phyloP scores from a whole-genome alignment of 2,113 vertebrate genomes.

The Paralichthys olivaceus region DNA sequence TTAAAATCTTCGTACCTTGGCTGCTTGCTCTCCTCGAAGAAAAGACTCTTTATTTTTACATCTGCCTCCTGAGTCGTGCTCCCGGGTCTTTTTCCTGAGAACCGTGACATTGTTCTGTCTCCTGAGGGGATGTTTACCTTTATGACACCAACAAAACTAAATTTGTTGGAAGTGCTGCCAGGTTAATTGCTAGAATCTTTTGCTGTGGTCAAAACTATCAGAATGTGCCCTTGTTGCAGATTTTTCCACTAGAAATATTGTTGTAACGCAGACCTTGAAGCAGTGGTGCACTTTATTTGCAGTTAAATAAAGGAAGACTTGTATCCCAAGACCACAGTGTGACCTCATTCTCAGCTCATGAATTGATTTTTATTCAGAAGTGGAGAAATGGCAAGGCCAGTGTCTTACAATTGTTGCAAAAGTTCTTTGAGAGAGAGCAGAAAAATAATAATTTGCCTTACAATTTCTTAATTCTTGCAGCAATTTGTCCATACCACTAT shows the following conservation, averaged over 20 bases:
- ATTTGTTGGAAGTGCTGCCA: conserved; percentile 12
- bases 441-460: conserved; percentile 53
- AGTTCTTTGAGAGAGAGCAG: conserved; percentile 50
- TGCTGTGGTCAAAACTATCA: conserved; percentile 36
- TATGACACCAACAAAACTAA: conserved; percentile 5
- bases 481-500: conserved; percentile 29
- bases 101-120: conserved; percentile 31
- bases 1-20: not conserved
- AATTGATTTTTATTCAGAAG: conserved; percentile 66
- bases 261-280: conserved; percentile 73
- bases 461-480: conserved; percentile 53
- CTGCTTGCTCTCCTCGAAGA: not conserved
- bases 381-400: conserved; percentile 67
- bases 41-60: not conserved
- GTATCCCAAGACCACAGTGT: conserved; percentile 55
- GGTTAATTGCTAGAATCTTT: conserved; percentile 31
- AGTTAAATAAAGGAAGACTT: conserved; percentile 63
- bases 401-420: conserved; percentile 55
- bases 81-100: not conserved
- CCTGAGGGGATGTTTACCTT: conserved; percentile 42
- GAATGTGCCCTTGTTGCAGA: conserved; percentile 48
- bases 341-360: conserved; percentile 59
- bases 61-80: not conserved
- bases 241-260: conserved; percentile 45
- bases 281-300: conserved; percentile 53